Evolutionary conservation across 2,888 invertebrate genomes (phyloP).

Genomic region (Hirudinaria manillensis): DNA sequence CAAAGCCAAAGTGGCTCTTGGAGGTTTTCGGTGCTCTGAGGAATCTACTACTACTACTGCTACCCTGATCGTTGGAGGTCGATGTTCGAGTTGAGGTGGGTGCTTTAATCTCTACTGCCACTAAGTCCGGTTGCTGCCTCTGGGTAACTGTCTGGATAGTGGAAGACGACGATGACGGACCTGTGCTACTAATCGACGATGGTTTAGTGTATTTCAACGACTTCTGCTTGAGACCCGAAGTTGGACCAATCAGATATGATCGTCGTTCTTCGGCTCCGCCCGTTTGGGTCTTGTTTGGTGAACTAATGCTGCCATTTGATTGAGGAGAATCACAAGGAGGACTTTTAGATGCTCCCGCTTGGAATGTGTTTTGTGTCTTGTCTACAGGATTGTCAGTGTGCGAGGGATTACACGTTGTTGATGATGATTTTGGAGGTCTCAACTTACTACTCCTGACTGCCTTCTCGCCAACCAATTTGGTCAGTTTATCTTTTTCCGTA

Average conservation of each 20-base stretch:
- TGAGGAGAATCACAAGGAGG: background rate
- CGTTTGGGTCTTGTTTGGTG: background rate
- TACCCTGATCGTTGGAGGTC: background rate
- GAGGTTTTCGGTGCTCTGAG: too few species aligned
- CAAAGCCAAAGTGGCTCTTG: too few species aligned
- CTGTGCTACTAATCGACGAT: background rate
- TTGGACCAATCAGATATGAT: background rate
- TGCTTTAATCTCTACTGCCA: slow-evolving; percentile 4
- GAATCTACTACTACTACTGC: background rate
- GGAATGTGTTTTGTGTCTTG: slow-evolving; percentile 2
- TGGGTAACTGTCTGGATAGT: too few species aligned
- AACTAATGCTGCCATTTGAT: background rate
- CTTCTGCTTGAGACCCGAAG: background rate
- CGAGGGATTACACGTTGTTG: background rate
- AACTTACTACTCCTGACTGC: background rate
- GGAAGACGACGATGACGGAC: background rate
- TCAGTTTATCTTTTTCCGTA: too few species aligned
- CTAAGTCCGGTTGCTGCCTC: slow-evolving; percentile 4
- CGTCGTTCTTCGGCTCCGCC: background rate
- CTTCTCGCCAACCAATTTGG: too few species aligned
- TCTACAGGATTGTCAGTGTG: background rate
- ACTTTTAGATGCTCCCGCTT: background rate
- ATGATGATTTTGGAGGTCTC: slow-evolving; percentile 1
- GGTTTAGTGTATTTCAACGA: background rate
- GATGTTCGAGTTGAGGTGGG: background rate